These are phyloP conservation scores for Macrobrachium nipponense DNA, from an alignment of 1,140 invertebrate genomes.

Conservation along the genomic window DNA sequence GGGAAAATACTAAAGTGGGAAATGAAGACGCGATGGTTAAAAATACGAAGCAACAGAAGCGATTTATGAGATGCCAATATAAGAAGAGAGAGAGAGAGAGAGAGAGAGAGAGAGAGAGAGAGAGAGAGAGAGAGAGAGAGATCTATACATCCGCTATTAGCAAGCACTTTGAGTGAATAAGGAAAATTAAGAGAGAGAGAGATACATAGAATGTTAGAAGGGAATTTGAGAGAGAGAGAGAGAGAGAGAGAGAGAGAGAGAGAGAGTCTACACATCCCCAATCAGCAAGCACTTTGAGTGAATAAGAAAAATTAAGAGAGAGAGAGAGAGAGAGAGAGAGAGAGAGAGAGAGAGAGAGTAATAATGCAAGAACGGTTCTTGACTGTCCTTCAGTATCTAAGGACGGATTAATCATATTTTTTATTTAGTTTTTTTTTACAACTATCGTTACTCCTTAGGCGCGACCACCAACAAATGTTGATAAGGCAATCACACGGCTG, in stretches of 20 bases:
- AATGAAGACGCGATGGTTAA: neutral
- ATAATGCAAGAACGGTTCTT: no score
- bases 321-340: neutral
- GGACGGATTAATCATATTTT: no score
- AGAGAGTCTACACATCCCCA: no score
- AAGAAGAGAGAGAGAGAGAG: neutral
- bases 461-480: no score
- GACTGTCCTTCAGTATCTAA: no score
- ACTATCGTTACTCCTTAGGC: no score
- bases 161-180: neutral
- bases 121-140: conserved; percentile 10
- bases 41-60: no score
- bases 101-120: conserved; percentile 23
- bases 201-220: no score
- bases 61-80: no score
- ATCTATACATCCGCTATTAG: neutral
- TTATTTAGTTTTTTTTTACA: no score
- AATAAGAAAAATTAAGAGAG: neutral
- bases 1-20: neutral
- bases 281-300: neutral
- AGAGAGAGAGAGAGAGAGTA: neutral
- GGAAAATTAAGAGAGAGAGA: neutral
- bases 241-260: neutral
- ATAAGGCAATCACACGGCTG: no score
- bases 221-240: conserved; percentile 1